These are phyloP conservation scores for Penelope pileata DNA, from an alignment of 2,113 vertebrate species.

Conservation along the genomic window DNA sequence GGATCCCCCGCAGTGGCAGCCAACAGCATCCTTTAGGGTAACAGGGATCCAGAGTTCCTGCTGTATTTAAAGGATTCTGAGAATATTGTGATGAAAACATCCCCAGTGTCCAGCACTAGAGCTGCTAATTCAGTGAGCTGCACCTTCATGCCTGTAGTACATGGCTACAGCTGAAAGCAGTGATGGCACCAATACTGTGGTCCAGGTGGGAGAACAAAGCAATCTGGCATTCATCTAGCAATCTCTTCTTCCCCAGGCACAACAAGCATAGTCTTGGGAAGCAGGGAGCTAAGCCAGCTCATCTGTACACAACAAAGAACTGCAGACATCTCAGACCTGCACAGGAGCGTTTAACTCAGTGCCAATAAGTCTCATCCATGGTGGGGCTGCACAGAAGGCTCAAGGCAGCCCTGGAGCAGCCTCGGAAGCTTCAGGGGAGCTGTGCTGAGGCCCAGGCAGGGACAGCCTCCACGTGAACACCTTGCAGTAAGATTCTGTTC, in stretches of 20 bases:
- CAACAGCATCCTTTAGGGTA: not conserved
- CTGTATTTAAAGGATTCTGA: not conserved
- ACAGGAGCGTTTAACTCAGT: fast-evolving
- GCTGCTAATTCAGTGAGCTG: not conserved
- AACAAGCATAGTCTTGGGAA: not conserved
- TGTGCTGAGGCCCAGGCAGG: not conserved
- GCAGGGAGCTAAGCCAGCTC: not conserved
- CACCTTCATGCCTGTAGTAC: not conserved
- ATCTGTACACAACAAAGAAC: not conserved
- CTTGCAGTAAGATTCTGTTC: not conserved
- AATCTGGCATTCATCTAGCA: not conserved
- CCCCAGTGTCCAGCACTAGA: not conserved
- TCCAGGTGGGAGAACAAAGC: not conserved
- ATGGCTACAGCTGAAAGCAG: not conserved
- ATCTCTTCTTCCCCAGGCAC: not conserved
- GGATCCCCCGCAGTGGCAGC: not conserved
- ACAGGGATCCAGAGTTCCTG: not conserved
- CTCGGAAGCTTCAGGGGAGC: not conserved
- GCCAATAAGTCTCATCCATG: not conserved
- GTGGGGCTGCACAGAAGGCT: not conserved
- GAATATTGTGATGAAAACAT: not conserved
- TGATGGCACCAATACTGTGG: not conserved
- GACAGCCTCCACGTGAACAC: not conserved
- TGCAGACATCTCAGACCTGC: not conserved
- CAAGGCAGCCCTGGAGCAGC: not conserved